Base-by-base conservation (phyloP, 2,797 vertebrate genomes). In the Australoheros facetus region DNA sequence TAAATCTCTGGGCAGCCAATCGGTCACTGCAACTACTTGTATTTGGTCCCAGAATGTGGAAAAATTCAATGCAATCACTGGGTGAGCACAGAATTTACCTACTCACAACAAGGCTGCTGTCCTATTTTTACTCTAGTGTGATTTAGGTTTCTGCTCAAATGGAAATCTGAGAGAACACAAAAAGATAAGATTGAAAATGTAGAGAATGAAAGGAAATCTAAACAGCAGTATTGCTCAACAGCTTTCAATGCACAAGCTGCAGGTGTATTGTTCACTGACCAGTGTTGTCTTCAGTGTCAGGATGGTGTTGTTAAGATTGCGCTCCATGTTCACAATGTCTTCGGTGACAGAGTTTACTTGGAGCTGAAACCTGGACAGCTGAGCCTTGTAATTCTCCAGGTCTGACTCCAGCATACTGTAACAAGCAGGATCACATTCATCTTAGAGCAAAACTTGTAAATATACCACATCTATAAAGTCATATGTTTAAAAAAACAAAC, bases 341-440 rank as follows among this genome's bases (percentile, higher is more conserved):
- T 92, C 76, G 0, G 82, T 92, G 57, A 94, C 92, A 1, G 87
- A 93, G 71, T 37, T 84, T 53, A 84, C 71, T 8, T 95, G 93
- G 34, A 88, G 73, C 80, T 93, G 90, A 79, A 95, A 95, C 79
- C 90, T 89, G 77, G 79, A 82, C 66, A 95, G 87, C 87, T 95
- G 94, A 56, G 93, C 94, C 79, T 82, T 77, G 55, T 82, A 84
- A 76, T 95, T 95, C 81, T 94, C 93, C 74, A 95, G 83, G 71
- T 95, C 94, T 1, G 88, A 93, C 86, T 81, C 92, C 92, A 92
- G 45, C 84, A 86, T 37, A 5, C 87, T 91, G 75, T 14, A 72
- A 79, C 37, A 78, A 21, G 39, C 55, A 62, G 6, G 5, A 56
- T 23, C 0, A 2, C 21, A 70, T 72, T 66, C 0, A 69, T 21